Percentiles rank a stretch among this genome's conserved stretches.
Conservation (phyloP, 2,888 invertebrate genomes). For the Hirtodrosophila duncani region DNA sequence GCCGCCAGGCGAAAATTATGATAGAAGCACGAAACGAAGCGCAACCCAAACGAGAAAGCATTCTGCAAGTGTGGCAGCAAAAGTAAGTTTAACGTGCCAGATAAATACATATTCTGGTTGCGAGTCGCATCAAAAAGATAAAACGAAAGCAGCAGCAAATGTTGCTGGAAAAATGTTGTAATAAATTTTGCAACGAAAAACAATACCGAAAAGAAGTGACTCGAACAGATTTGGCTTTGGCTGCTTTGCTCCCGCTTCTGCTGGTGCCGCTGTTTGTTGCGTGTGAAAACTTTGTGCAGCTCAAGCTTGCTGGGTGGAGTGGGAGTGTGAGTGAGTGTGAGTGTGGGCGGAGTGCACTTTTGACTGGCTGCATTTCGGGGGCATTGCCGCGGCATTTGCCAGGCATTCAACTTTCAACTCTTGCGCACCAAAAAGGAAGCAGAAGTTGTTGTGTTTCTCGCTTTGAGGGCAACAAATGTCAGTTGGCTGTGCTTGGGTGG, state of each 20-base stretch:
- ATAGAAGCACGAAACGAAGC: slow-evolving; percentile 31
- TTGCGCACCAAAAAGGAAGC: slow-evolving; percentile 33
- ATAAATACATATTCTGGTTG: slow-evolving; percentile 74
- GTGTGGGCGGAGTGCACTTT: slow-evolving; percentile 41
- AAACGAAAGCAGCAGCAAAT: slow-evolving; percentile 34
- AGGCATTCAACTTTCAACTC: slow-evolving; percentile 77
- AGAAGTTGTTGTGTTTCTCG: slow-evolving; percentile 11
- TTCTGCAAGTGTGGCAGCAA: slow-evolving; percentile 15
- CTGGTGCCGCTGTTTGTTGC: slow-evolving; percentile 42
- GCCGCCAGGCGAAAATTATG: slow-evolving; percentile 71
- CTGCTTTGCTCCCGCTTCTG: slow-evolving; percentile 27
- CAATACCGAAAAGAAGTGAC: slow-evolving; percentile 46
- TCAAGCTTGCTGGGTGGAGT: slow-evolving; percentile 1
- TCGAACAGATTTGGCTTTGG: slow-evolving; percentile 19
- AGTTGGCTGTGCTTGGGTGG: slow-evolving; percentile 19
- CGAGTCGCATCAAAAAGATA: background rate
- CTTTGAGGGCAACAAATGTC: slow-evolving; percentile 40
- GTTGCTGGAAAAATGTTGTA: slow-evolving; percentile 60
- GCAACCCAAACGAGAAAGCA: slow-evolving; percentile 9
- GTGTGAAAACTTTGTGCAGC: slow-evolving; percentile 54
- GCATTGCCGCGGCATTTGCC: slow-evolving; percentile 72
- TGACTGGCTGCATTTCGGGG: slow-evolving; percentile 38
- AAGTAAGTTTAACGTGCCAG: slow-evolving; percentile 73
- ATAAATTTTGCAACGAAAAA: slow-evolving; percentile 69
- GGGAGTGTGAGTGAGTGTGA: background rate